Evolutionary conservation across 2,888 invertebrate genomes (phyloP), one percentile per base, ranked within the genome.

Genomic region (Conops quadrifasciatus): DNA sequence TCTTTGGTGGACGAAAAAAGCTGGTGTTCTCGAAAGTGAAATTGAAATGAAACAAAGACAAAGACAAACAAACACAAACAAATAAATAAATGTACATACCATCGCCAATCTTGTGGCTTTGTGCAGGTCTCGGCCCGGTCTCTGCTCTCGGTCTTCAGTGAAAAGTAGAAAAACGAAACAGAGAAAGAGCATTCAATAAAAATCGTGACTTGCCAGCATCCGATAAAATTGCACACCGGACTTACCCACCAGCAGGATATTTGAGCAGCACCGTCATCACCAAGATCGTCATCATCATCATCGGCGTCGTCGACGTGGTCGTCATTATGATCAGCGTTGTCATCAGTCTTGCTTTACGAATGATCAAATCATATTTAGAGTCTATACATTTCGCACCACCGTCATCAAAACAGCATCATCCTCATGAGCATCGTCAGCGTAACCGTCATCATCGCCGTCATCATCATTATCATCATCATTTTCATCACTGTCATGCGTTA

Each of bases 201-300:
- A 82, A 79, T 82, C 83, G 83, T 83, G 83, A 83, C 83, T 82
- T 80, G 77, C 80, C 78, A 79, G 78, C 81, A 83, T 83, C 83
- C 83, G 82, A 83, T 82, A 83, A 81, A 82, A 78, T 78, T 76
- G 79, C 78, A 78, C 76, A 75, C 77, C 77, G 71, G 74, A 71
- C 80, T 77, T 83, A 82, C 81, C 83, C 82, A 83, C 83, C 83
- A 83, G 83, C 82, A 83, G 82, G 82, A 83, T 83, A 82, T 80
- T 83, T 81, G 79, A 83, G 82, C 80, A 81, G 80, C 75, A 74
- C 78, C 79, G 81, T 68, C 68, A 60, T 60, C 51, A 59, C 49
- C 65, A 65, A 11, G 28, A 51, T 78, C 81, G 78, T 78, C 16
- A 13, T 58, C 16, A 28, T 28, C 26, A 24, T 2, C 28, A 16